Evolutionary conservation across 2,797 vertebrate species (phyloP), one percentile per base, ranked within the genome.

Genomic region (Discoglossus pictus): DNA sequence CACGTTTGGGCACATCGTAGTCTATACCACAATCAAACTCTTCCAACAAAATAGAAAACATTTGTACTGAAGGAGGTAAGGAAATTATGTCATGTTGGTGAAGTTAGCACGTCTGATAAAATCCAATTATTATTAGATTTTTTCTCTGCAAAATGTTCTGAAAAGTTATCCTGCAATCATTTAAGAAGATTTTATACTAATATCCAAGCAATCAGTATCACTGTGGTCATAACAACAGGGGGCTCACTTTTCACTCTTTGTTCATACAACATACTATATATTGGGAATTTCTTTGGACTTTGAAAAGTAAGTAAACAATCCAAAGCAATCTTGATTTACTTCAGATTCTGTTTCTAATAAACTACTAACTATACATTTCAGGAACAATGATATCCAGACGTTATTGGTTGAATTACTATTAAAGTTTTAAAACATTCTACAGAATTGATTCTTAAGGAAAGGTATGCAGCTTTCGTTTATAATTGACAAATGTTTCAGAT

Each of bases 11-110:
- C 76, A 76, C 75, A 76, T 79, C 74, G 81, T 21, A 0, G 73
- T 63, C 74, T 75, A 58, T 13, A 72, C 25, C 27, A 70, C 40
- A 77, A 53, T 56, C 18, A 76, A 40, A 75, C 72, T 77, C 72
- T 72, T 23, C n/a, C 52, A 69, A 53, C 65, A 79, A 83, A 89
- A 87, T 82, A 73, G 72, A 75, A 79, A 82, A 80, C 77, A 80
- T 76, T 85, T 86, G 73, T 80, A 67, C 64, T 56, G 71, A 80
- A 80, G 78, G 72, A 76, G 51, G 76, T 20, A 36, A 82, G 75
- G 76, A 83, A 80, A 83, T 84, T 67, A 82, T 75, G 67, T 78
- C 72, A 81, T 78, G 68, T 67, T 78, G 60, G 52, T 76, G 65
- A 81, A 81, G 65, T 73, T 82, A 64, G 76, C 73, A 69, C 58